Conservation (phyloP, 2,113 vertebrate species). For the Passer domesticus region DNA sequence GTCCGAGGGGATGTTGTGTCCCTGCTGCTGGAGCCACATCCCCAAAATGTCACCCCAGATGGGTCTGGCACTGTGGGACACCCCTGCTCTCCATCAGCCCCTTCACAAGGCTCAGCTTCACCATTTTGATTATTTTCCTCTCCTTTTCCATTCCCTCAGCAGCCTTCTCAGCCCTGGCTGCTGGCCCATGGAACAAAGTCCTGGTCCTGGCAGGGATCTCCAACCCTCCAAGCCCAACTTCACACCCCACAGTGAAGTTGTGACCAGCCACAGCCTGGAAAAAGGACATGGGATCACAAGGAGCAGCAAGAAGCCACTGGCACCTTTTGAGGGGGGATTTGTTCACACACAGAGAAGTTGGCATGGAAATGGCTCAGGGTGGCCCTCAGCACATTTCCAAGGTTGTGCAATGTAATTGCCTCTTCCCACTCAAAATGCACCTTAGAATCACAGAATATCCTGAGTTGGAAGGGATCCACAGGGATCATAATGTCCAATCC, state of each 20-base stretch:
- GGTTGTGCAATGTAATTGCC: not conserved
- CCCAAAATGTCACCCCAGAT: not conserved
- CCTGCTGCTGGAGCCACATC: not conserved
- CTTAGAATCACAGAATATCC: not conserved
- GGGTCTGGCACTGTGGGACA: not conserved
- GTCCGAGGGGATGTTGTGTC: fast-evolving
- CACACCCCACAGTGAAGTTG: fast-evolving
- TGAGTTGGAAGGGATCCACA: not conserved
- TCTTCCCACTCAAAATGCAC: fast-evolving
- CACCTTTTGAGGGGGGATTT: not conserved
- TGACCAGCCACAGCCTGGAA: not conserved
- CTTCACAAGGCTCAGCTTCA: not conserved
- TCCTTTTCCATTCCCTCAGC: not conserved
- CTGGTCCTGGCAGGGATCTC: not conserved
- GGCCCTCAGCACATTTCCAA: not conserved
- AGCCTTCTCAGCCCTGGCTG: not conserved
- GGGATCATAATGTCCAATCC: not conserved
- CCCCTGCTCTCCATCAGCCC: not conserved
- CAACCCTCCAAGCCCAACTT: not conserved
- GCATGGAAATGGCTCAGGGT: not conserved
- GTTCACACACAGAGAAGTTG: not conserved
- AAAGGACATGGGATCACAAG: not conserved
- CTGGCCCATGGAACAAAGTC: not conserved
- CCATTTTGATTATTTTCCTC: not conserved
- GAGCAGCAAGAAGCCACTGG: not conserved